Base-by-base conservation (phyloP, 2,888 invertebrate species). In the Cataglyphis cursor region DNA sequence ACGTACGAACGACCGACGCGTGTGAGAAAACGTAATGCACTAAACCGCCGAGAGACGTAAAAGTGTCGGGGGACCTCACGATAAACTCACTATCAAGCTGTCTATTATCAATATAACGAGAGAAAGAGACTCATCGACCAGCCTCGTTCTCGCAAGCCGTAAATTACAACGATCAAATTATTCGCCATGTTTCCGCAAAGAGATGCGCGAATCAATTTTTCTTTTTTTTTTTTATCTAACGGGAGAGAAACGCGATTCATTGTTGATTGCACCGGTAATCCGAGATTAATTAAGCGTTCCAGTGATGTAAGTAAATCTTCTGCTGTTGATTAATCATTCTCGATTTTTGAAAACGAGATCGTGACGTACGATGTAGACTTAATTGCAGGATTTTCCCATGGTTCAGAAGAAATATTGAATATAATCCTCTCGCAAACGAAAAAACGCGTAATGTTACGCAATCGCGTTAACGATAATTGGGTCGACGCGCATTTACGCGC, bases 91-190 rank as follows among this genome's bases (percentile, higher is more conserved):
- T 44, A 51, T n/a, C 61, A 28, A 18, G 38, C 51, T 28, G 75
- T n/a, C 12, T 35, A 61, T 44, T 81, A 78, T 64, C 59, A 38
- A 35, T 41, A 15, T 66, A 21, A 65, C 21, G 6, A 31, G 28
- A 28, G 28, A 31, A 31, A 31, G 6, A 31, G 44, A n/a, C 21
- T 31, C 15, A 12, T 9, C 35, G 59, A 18, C 44, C 44, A 78
- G 38, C n/a, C 18, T 18, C 35, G 28, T 51, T 31, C 21, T 24
- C 28, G 78, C 61, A 59, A 85, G 64, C 28, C 64, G 73, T 48
- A 57, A 83, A 81, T 86, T 75, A 61, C 74, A 85, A 81, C 61
- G 73, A 81, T 86, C 51, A 88, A 86, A 75, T 84, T 65, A 21
- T 8, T 28, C 74, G 64, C 74, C 44, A 65, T 24, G 57, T 70